Evolutionary conservation across 23 tunicate genomes (phyloP).

Genomic region (Aplidium turbinatum): DNA sequence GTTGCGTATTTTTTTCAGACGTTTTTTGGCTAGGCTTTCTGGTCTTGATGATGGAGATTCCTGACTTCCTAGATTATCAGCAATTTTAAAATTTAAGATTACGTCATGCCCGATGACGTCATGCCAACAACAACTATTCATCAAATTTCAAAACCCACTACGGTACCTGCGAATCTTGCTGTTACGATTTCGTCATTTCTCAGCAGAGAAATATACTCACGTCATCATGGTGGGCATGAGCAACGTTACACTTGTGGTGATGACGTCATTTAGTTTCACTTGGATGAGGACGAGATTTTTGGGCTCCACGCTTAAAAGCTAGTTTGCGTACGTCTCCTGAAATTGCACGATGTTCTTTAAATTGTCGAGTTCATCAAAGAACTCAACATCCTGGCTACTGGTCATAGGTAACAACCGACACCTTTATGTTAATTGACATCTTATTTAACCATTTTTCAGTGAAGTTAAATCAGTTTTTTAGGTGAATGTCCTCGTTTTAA

Average conservation of each 20-base stretch:
- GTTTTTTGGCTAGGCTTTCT: constrained; percentile 29
- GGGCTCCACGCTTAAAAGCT: constrained; percentile 56
- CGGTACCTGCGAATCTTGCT: constrained; percentile 63
- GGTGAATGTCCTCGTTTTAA: too few relatives aligned
- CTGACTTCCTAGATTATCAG: too few relatives aligned
- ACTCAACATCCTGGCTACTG: too few relatives aligned
- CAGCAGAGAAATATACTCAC: constrained; percentile 67
- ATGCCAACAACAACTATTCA: not conserved
- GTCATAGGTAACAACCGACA: too few relatives aligned
- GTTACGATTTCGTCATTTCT: constrained; percentile 63
- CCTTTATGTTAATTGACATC: too few relatives aligned
- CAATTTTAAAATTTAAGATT: too few relatives aligned
- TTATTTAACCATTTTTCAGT: too few relatives aligned
- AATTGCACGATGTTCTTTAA: constrained; percentile 53
- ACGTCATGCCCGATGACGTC: too few relatives aligned
- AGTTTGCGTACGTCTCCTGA: constrained; percentile 56
- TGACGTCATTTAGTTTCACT: constrained; percentile 29
- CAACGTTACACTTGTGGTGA: not conserved
- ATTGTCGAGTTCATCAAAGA: constrained; percentile 64
- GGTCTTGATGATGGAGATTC: too few relatives aligned
- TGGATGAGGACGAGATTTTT: constrained; percentile 67
- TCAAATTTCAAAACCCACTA: not conserved
- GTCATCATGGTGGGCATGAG: constrained; percentile 29
- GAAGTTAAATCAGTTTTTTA: too few relatives aligned
- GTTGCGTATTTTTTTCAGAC: constrained; percentile 19